Evolutionary conservation across 2,888 invertebrate genomes (phyloP).

Genomic region (Xylota segnis): DNA sequence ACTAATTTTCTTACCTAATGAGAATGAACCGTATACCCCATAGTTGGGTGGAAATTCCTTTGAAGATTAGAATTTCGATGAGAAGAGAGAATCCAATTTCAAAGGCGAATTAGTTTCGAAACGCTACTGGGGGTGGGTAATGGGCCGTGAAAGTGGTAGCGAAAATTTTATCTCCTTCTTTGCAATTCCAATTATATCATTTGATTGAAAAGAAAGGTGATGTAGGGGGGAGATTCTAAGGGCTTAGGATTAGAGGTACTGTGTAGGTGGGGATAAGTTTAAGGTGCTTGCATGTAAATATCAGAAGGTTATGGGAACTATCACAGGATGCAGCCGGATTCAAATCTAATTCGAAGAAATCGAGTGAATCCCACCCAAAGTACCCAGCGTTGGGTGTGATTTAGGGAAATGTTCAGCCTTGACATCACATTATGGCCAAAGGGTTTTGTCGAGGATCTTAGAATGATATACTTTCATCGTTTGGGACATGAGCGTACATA

Average conservation of each 20-base stretch:
- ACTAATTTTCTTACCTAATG: slow-evolving; percentile 39
- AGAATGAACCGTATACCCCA: slow-evolving; percentile 1
- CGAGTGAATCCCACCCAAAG: background rate
- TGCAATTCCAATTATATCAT: slow-evolving; percentile 62
- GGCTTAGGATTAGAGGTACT: background rate
- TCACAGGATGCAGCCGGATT: too few relatives aligned
- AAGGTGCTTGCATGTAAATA: too few relatives aligned
- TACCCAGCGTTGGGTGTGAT: background rate
- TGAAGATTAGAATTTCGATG: slow-evolving; percentile 57
- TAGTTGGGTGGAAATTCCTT: slow-evolving; percentile 44
- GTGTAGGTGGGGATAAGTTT: background rate
- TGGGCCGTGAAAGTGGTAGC: slow-evolving; percentile 71
- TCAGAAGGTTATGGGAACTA: background rate
- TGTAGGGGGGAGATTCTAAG: slow-evolving; percentile 2
- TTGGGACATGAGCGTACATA: too few relatives aligned
- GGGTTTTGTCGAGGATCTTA: too few relatives aligned
- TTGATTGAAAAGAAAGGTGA: slow-evolving; percentile 34
- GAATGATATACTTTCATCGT: too few relatives aligned
- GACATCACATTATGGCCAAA: too few relatives aligned
- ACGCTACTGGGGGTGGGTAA: slow-evolving; percentile 37
- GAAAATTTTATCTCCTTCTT: slow-evolving; percentile 35
- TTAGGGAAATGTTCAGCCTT: too few relatives aligned
- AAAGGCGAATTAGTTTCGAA: slow-evolving; percentile 47
- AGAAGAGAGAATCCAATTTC: slow-evolving; percentile 64
- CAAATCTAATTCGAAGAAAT: background rate